Conservation (phyloP, 2,888 invertebrate genomes). For the Thelaira solivaga region DNA sequence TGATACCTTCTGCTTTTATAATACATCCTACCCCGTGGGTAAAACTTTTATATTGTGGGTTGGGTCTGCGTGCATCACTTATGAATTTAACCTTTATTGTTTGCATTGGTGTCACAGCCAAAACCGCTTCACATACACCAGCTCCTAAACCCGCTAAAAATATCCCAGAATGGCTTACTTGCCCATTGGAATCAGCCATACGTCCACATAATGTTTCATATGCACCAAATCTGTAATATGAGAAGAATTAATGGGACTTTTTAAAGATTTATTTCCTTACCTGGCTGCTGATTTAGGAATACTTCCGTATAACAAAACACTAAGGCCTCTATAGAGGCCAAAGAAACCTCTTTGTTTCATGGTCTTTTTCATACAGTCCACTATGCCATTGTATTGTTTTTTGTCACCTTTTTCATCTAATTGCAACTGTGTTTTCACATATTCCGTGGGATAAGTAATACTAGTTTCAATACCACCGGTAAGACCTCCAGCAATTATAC, state of each 20-base stretch:
- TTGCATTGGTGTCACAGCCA: constrained; percentile 99
- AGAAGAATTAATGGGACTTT: not conserved
- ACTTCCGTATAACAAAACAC: constrained; percentile 96
- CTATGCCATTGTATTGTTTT: constrained; percentile 87
- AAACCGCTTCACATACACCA: constrained; percentile 94
- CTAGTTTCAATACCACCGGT: constrained; percentile 99
- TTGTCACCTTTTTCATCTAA: constrained; percentile 90
- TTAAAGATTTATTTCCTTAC: constrained; percentile 76
- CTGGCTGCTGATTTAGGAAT: constrained; percentile 99
- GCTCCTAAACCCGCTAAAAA: constrained; percentile 96
- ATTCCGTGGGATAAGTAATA: constrained; percentile 99
- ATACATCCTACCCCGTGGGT: constrained; percentile 94
- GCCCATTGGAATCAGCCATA: constrained; percentile 86
- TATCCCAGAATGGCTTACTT: constrained; percentile 85
- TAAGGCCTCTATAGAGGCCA: constrained; percentile 96
- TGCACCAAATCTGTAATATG: constrained; percentile 91
- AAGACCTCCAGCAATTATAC: constrained; percentile 96
- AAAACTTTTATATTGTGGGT: constrained; percentile 95
- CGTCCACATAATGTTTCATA: constrained; percentile 94
- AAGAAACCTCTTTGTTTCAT: constrained; percentile 90
- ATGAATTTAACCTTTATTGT: constrained; percentile 99
- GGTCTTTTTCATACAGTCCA: constrained; percentile 94
- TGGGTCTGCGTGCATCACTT: constrained; percentile 94
- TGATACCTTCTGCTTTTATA: constrained; percentile 87
- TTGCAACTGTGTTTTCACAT: constrained; percentile 99